Conservation (phyloP, 2,888 invertebrate species). For the Aphidoletes aphidimyza region DNA sequence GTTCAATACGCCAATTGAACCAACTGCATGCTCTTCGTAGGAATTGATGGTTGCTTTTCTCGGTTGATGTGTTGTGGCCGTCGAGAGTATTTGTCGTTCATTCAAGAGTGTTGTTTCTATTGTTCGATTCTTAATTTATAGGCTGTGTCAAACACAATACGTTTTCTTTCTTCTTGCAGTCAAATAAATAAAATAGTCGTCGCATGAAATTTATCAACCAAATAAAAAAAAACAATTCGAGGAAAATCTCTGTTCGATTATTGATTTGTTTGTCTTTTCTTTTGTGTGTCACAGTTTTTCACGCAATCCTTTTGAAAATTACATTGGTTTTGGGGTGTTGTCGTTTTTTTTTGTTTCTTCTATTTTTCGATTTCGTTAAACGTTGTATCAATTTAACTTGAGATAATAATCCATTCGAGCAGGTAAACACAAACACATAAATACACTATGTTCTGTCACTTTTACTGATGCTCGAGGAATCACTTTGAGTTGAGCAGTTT, state of each 20-base stretch:
- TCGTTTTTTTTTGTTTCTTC: conserved; percentile 13
- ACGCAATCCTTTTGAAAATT: conserved; percentile 9
- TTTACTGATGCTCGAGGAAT: not conserved
- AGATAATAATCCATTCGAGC: conserved; percentile 37
- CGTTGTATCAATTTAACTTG: conserved; percentile 39
- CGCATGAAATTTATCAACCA: conserved; percentile 31
- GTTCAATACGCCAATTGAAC: conserved; percentile 39
- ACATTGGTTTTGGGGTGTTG: not conserved
- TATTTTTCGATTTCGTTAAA: not conserved
- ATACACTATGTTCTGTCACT: conserved; percentile 19
- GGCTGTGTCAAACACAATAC: not conserved
- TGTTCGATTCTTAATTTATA: conserved; percentile 35
- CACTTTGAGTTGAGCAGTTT: conserved; percentile 43
- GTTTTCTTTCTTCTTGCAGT: too few relatives aligned
- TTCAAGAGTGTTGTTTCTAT: conserved; percentile 18
- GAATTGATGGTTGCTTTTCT: not conserved
- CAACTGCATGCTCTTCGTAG: not conserved
- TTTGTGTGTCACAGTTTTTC: conserved; percentile 52
- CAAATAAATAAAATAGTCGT: conserved; percentile 50
- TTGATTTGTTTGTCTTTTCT: conserved; percentile 51
- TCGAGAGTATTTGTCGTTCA: conserved; percentile 46
- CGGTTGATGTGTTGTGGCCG: not conserved
- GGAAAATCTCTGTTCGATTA: conserved; percentile 10
- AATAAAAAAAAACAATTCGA: not conserved
- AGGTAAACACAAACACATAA: conserved; percentile 47